phyloP scores from a whole-genome alignment of 2,113 vertebrate genomes.

The Pholis gunnellus region DNA sequence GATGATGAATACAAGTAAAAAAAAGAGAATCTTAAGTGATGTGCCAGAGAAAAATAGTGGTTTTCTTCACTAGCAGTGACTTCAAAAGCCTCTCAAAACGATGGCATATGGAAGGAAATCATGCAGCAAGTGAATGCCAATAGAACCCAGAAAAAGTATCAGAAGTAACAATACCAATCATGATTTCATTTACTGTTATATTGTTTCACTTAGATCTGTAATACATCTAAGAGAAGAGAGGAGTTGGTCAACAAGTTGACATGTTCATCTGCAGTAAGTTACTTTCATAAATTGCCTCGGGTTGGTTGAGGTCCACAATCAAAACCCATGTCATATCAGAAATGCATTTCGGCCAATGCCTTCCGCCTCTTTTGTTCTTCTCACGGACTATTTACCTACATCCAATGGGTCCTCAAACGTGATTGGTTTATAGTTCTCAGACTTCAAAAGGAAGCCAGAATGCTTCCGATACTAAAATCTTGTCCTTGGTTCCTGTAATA shows the following conservation, averaged over 20 bases:
- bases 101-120: background rate
- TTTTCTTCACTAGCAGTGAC: background rate
- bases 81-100: constrained; percentile 5
- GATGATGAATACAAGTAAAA: background rate
- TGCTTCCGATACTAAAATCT: background rate
- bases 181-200: background rate
- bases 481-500: background rate
- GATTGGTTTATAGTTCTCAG: background rate
- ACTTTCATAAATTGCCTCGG: background rate
- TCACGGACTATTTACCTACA: background rate
- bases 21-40: background rate
- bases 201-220: background rate
- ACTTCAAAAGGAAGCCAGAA: background rate
- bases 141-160: background rate
- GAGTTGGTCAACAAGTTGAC: background rate
- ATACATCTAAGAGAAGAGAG: background rate
- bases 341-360: background rate
- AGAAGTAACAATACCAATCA: background rate
- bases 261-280: background rate
- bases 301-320: background rate
- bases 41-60: background rate
- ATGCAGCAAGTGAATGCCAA: background rate
- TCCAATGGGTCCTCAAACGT: background rate
- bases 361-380: background rate
- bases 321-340: background rate